Base-by-base conservation (phyloP, 1,140 invertebrate genomes). In the Andrena cerasifolii region DNA sequence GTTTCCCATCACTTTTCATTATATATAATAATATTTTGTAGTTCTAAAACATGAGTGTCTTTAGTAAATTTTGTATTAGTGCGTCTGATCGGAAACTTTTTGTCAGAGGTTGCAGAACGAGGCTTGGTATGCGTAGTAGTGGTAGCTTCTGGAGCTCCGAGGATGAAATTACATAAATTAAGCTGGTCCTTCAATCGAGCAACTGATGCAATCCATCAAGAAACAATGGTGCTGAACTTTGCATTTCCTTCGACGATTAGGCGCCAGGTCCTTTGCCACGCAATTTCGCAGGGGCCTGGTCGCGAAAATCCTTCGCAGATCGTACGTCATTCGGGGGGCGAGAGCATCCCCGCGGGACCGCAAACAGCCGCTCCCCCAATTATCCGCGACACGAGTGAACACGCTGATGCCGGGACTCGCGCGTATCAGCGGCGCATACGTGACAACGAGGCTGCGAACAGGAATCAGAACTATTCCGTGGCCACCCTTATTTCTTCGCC, bases 361-460 rank as follows among this genome's bases (percentile, higher is more conserved):
- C 85, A 88, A 88, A 86, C 85, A 84, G 74, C 68, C 84, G 75
- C 66, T 86, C 72, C 76, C 78, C 83, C 87, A 88, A 89, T 89
- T 88, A 88, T 89, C 87, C 51, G 58, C 59, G 77, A 74, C 74
- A 75, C 56, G 71, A 74, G 68, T 62, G 54, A 66, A 53, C 68
- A 63, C 66, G 28, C 36, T 58, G 58, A 66, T 49, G 63, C 12
- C 62, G 65, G 73, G 75, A 79, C 80, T 81, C 72, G 82, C 80
- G 75, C 58, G 84, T 87, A 86, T 88, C 84, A 86, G 85, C 85
- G 71, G 56, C 26, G 79, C 79, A 85, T 87, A 87, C 83, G 86
- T 87, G 87, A 88, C 85, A 56, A 71, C 49, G 59, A 40, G 47
- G 65, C 51, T 18, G 36, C 36, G 62, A 65, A 43, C 53, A n/a